Base-by-base conservation (phyloP, 2,888 invertebrate species). In the Andricus quercusramuli region DNA sequence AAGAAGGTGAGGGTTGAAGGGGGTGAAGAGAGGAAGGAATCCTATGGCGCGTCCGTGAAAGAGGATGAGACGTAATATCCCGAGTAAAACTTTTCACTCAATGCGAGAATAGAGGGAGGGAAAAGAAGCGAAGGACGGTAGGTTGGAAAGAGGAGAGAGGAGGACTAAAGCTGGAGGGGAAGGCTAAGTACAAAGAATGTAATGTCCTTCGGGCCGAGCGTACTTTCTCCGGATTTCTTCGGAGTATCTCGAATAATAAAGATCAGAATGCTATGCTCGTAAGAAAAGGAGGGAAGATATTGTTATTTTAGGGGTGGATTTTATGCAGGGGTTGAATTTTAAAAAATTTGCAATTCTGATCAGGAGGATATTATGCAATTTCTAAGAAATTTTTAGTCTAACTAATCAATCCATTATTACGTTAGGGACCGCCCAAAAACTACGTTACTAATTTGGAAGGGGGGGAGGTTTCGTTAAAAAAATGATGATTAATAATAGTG, bases 1-100 rank as follows among this genome's bases (percentile, higher is more conserved):
- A 83, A 78, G 37, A 80, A 37, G 66, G 76, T 67, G 78, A 37
- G 77, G 78, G 82, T 25, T 79, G 77, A 51, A 77, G 62, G 47
- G 66, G 47, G 22, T 74, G 62, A 62, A 56, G 79, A 77, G 80
- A 79, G 79, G 79, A 79, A 77, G 80, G 80, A 79, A 81, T 79
- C 68, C 80, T 56, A 68, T 80, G 78, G 80, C 78, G 88, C 84
- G 87, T 85, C 85, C 85, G 82, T 84, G 84, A 87, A 87, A 83
- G 83, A 87, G 80, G 78, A 82, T 78, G 82, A 88, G 90, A 83
- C 88, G 91, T 91, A 91, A 91, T 91, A 91, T 91, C 90, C 90
- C 89, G 86, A 90, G 90, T 90, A 91, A 91, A 91, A 91, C 91
- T 91, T 91, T 91, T 91, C 91, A 91, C 91, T 83, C 84, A 80